A percentile compares a stretch with the other conserved stretches of the same genome.
phyloP scores from a whole-genome alignment of 2,797 vertebrate species.

The Enteromius radiatus region DNA sequence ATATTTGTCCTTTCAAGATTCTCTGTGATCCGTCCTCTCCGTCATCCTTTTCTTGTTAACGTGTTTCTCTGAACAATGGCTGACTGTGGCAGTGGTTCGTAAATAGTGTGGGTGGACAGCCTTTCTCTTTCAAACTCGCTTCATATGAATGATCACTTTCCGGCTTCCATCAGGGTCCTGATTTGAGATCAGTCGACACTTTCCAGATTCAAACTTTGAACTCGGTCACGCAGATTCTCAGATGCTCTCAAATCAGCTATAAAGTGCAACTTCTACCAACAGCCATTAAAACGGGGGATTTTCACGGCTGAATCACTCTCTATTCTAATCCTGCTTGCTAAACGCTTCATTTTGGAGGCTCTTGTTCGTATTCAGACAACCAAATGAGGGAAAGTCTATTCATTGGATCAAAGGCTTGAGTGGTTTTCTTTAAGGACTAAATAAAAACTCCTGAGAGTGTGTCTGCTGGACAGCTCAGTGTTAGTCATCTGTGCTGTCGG shows the following conservation, averaged over 20 bases:
- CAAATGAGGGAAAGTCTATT: slow-evolving; percentile 49
- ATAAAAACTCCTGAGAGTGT: slow-evolving; percentile 44
- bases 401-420: slow-evolving; percentile 52
- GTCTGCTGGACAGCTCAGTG: slow-evolving; percentile 38
- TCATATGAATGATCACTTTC: slow-evolving; percentile 32
- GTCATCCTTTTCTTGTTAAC: slow-evolving; percentile 19
- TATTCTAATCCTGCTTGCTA: slow-evolving; percentile 53
- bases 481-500: slow-evolving; percentile 27
- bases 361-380: slow-evolving; percentile 42
- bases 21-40: slow-evolving; percentile 5
- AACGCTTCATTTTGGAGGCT: slow-evolving; percentile 39
- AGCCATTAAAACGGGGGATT: slow-evolving; percentile 17
- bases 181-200: slow-evolving; percentile 1
- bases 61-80: slow-evolving; percentile 16
- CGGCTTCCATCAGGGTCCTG: not conserved
- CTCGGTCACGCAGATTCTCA: not conserved
- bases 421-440: slow-evolving; percentile 33
- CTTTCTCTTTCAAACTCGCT: slow-evolving; percentile 27
- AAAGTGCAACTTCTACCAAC: not conserved
- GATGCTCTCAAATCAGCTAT: slow-evolving; percentile 17
- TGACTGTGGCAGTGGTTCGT: not conserved
- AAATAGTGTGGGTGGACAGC: slow-evolving; percentile 37
- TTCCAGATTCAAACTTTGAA: not conserved
- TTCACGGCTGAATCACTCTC: slow-evolving; percentile 47
- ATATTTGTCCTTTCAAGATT: not conserved